Evolutionary conservation across 1,140 invertebrate genomes (phyloP).

Genomic region (Aphaenogaster floridana): DNA sequence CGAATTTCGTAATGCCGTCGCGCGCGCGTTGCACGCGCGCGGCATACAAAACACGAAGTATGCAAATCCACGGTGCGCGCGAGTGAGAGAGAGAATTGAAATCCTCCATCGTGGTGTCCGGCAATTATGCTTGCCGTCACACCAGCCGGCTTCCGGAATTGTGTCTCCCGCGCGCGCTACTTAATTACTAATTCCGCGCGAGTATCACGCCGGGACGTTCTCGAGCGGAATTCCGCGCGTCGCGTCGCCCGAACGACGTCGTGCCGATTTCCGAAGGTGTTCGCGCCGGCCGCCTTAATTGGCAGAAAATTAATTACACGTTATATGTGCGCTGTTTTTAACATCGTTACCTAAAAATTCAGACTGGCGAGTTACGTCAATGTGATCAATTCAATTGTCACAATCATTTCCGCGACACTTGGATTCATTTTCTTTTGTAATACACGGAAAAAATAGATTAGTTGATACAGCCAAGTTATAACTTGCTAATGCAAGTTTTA

Average conservation of each 20-base stretch:
- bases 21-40: conserved; percentile 58
- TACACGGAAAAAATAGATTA: background rate
- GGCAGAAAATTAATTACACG: conserved; percentile 55
- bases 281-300: conserved; percentile 26
- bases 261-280: conserved; percentile 46
- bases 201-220: conserved; percentile 59
- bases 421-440: background rate
- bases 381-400: background rate
- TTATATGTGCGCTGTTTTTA: background rate
- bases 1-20: conserved; percentile 75
- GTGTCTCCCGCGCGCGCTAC: conserved; percentile 65
- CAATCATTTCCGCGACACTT: background rate
- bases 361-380: background rate
- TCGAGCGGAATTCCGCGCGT: conserved; percentile 67
- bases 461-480: too few species aligned
- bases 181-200: conserved; percentile 76
- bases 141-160: conserved; percentile 71
- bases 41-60: conserved; percentile 76
- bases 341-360: background rate
- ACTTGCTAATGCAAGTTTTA: too few species aligned
- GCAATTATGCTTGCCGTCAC: conserved; percentile 74
- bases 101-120: conserved; percentile 71
- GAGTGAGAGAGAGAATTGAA: conserved; percentile 66
- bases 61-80: conserved; percentile 67
- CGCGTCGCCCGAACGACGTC: background rate